Conservation (phyloP, 2,797 vertebrate species). For the Pteronotus mesoamericanus region DNA sequence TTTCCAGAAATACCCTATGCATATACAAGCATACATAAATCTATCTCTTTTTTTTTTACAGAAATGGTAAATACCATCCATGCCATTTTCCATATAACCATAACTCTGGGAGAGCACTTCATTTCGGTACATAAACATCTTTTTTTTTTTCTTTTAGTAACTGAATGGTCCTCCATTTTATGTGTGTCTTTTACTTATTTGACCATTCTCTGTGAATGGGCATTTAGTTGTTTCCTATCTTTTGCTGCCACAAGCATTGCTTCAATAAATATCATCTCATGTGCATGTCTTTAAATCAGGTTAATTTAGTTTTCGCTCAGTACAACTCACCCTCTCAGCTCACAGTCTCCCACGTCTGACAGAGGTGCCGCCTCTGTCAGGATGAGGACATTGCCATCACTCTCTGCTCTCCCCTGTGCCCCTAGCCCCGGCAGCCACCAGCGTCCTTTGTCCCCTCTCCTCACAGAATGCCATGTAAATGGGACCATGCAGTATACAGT, state of each 20-base stretch:
- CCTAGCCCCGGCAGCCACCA: fast-evolving
- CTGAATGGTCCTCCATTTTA: neutral
- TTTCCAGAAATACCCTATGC: neutral
- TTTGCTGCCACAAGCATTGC: neutral
- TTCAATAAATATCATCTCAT: neutral
- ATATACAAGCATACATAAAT: neutral
- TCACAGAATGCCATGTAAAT: neutral
- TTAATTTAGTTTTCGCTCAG: neutral
- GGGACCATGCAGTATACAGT: fast-evolving
- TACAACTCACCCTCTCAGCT: neutral
- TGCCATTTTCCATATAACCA: neutral
- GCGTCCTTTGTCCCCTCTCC: neutral
- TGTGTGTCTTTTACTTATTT: too few species aligned
- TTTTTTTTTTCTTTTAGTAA: neutral
- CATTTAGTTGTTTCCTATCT: neutral
- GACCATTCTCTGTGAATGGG: neutral
- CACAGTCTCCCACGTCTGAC: neutral
- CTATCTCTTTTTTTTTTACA: neutral
- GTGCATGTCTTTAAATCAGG: neutral
- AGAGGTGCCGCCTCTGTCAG: neutral
- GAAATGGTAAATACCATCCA: neutral
- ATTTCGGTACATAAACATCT: neutral
- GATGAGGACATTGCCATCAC: neutral
- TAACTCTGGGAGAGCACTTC: neutral
- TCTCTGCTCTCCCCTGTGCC: neutral